These are phyloP conservation scores for Sphinx pinastri DNA, from an alignment of 2,888 invertebrate genomes.

Conservation along the genomic window DNA sequence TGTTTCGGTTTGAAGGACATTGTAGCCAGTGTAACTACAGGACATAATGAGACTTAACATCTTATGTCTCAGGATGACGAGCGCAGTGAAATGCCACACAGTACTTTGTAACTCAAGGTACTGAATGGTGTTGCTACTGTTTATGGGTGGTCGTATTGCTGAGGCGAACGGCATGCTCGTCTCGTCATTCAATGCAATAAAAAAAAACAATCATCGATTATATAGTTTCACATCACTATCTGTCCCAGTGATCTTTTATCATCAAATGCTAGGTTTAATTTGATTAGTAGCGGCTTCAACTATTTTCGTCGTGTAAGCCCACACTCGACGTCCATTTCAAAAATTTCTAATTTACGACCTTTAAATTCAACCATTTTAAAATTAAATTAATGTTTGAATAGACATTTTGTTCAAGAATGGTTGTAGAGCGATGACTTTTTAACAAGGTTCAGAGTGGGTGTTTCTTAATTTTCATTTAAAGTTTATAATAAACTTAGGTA, in stretches of 20 bases:
- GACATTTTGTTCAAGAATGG: background rate
- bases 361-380: slow-evolving; percentile 68
- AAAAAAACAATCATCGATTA: slow-evolving; percentile 35
- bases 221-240: slow-evolving; percentile 47
- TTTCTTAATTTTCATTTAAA: background rate
- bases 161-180: too few species aligned
- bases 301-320: slow-evolving; percentile 52
- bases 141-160: too few species aligned
- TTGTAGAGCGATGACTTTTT: background rate
- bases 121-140: too few species aligned
- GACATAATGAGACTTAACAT: too few species aligned
- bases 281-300: slow-evolving; percentile 67
- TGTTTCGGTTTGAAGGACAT: too few species aligned
- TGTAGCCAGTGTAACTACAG: too few species aligned
- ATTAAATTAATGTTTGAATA: slow-evolving; percentile 7
- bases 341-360: slow-evolving; percentile 73
- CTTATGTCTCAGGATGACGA: too few species aligned
- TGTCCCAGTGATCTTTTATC: slow-evolving; percentile 58
- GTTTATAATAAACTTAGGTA: too few species aligned
- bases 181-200: too few species aligned
- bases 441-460: background rate
- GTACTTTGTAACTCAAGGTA: too few species aligned
- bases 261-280: slow-evolving; percentile 70
- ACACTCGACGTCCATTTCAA: slow-evolving; percentile 67
- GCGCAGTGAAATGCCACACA: too few species aligned